Evolutionary conservation across 2,797 vertebrate genomes (phyloP).

Genomic region (Spondyliosoma cantharus): DNA sequence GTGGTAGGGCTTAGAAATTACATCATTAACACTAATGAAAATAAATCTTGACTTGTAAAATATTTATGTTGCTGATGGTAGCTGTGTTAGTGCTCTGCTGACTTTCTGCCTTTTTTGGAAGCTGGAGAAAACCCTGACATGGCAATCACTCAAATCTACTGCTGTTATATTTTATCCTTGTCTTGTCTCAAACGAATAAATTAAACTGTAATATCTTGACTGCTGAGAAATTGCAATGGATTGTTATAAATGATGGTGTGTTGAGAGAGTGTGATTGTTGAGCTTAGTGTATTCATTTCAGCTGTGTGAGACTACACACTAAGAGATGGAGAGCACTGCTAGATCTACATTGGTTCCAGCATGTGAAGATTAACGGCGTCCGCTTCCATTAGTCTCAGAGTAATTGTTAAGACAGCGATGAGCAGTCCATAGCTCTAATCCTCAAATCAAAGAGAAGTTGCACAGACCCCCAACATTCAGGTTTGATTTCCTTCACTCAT

Average conservation of each 20-base stretch:
- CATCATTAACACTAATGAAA: conserved; percentile 54
- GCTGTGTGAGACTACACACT: conserved; percentile 27
- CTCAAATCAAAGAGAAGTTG: conserved; percentile 72
- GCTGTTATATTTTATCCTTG: conserved; percentile 49
- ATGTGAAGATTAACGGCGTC: conserved; percentile 72
- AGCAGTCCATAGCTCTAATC: conserved; percentile 67
- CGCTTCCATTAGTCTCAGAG: conserved; percentile 74
- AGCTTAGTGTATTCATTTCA: conserved; percentile 48
- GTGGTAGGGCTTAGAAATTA: conserved; percentile 28
- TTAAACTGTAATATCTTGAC: conserved; percentile 63
- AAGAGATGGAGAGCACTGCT: conserved; percentile 32
- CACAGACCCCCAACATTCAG: conserved; percentile 55
- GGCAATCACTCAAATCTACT: conserved; percentile 57
- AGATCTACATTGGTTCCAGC: conserved; percentile 70
- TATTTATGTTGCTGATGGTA: conserved; percentile 42
- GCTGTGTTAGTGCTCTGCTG: conserved; percentile 39
- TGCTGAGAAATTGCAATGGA: conserved; percentile 47
- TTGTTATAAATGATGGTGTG: conserved; percentile 53
- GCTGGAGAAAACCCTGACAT: conserved; percentile 31
- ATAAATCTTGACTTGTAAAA: conserved; percentile 58
- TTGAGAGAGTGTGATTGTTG: conserved; percentile 40
- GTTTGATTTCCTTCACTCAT: conserved; percentile 59
- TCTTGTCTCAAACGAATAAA: conserved; percentile 54
- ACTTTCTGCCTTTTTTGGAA: conserved; percentile 23
- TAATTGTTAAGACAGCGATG: conserved; percentile 75